Evolutionary conservation across 2,113 vertebrate genomes (phyloP).

Genomic region (Malurus elegans): DNA sequence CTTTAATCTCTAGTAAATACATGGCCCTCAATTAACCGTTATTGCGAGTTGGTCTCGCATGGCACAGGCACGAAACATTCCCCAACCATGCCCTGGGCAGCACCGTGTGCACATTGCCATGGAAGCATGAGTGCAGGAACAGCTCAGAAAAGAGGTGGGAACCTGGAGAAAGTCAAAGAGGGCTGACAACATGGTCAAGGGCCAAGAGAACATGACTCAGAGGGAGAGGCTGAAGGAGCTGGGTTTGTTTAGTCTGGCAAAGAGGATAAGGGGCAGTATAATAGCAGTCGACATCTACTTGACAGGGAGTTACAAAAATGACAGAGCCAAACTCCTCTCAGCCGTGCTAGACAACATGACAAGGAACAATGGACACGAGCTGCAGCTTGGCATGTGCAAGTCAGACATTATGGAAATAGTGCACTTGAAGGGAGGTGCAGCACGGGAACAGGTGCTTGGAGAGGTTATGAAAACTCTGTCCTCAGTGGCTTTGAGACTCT

Average conservation of each 20-base stretch:
- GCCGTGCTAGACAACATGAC: not conserved
- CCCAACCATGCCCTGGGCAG: rapidly evolving
- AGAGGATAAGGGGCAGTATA: constrained; percentile 2
- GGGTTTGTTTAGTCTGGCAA: constrained; percentile 40
- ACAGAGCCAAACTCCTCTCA: not conserved
- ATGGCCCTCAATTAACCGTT: not conserved
- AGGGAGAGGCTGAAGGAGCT: not conserved
- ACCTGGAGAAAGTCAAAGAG: not conserved
- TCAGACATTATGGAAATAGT: not conserved
- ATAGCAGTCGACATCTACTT: constrained; percentile 9
- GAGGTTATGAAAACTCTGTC: not conserved
- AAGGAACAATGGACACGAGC: not conserved
- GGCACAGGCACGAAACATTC: not conserved
- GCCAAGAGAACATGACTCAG: constrained; percentile 1
- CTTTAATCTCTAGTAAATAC: not conserved
- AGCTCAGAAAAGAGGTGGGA: not conserved
- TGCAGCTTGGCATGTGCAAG: not conserved
- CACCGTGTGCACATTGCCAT: too few relatives aligned
- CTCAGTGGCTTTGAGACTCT: not conserved
- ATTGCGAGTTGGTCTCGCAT: not conserved
- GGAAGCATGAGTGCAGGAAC: not conserved
- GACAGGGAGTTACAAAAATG: not conserved
- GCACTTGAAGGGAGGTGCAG: not conserved
- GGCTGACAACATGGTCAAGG: not conserved
- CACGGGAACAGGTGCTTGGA: not conserved